Conservation (phyloP, 2,888 invertebrate genomes). For the Ceramica pisi region DNA sequence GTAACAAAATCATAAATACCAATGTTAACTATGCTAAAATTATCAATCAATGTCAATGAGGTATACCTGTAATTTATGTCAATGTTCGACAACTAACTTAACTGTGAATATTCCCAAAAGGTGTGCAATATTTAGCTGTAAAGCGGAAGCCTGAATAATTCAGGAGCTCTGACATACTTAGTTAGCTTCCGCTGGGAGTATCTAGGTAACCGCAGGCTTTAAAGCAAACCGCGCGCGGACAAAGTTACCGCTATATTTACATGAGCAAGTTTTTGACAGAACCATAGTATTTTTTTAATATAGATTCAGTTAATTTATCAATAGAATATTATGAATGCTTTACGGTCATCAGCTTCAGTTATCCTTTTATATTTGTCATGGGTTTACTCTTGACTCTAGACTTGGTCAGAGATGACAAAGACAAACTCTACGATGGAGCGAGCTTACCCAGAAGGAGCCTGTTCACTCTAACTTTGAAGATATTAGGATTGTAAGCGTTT, state of each 20-base stretch:
- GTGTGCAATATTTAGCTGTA: background rate
- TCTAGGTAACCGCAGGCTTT: slow-evolving; percentile 3
- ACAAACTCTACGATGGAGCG: too few species aligned
- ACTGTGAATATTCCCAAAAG: slow-evolving; percentile 1
- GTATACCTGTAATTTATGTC: background rate
- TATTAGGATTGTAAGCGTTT: too few species aligned
- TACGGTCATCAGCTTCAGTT: too few species aligned
- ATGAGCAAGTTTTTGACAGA: background rate
- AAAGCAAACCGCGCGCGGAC: background rate
- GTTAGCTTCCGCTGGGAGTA: slow-evolving; percentile 13
- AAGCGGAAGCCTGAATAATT: background rate
- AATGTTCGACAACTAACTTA: background rate
- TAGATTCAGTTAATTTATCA: too few species aligned
- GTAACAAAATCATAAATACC: background rate
- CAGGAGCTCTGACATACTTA: slow-evolving; percentile 5
- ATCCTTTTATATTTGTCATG: too few species aligned
- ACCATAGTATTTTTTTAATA: too few species aligned
- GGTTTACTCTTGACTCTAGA: too few species aligned
- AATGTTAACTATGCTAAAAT: background rate
- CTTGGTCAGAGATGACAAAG: too few species aligned
- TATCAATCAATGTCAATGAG: slow-evolving; percentile 24
- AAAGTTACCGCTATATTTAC: background rate
- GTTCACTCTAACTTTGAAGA: too few species aligned
- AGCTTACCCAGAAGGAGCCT: too few species aligned
- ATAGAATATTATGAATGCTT: too few species aligned